Conservation (phyloP, 1,140 invertebrate genomes). For the Ganaspis sp. region DNA sequence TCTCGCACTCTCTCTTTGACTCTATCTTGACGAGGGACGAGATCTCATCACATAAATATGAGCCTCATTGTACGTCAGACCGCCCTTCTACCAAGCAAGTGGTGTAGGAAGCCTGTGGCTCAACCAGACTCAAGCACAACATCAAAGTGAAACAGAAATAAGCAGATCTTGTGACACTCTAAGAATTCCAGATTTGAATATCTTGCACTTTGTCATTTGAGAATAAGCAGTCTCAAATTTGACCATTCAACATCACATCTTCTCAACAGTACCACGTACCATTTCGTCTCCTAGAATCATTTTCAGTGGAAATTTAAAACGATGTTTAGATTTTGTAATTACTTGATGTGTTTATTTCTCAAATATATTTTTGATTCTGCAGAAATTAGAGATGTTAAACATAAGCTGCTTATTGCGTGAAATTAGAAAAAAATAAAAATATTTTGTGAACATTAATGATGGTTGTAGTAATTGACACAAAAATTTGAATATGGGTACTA, state of each 20-base stretch:
- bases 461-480: too few relatives aligned
- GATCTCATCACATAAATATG: slow-evolving; percentile 27
- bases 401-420: too few relatives aligned
- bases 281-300: too few relatives aligned
- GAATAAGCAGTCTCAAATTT: background rate
- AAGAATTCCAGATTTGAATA: background rate
- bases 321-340: too few relatives aligned
- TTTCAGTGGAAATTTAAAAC: too few relatives aligned
- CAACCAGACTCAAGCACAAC: background rate
- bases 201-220: background rate
- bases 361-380: too few relatives aligned
- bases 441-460: too few relatives aligned
- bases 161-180: background rate
- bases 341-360: too few relatives aligned
- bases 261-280: background rate
- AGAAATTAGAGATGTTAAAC: too few relatives aligned
- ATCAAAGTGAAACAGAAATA: slow-evolving; percentile 15
- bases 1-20: background rate
- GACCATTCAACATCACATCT: background rate
- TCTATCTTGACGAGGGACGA: slow-evolving; percentile 11
- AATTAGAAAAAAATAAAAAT: too few relatives aligned
- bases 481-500: too few relatives aligned
- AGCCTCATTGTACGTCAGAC: slow-evolving; percentile 13
- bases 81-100: background rate
- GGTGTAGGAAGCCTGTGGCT: slow-evolving; percentile 12